These are phyloP conservation scores for Drosophila hydei DNA, from an alignment of 1,140 invertebrate genomes.

Conservation along the genomic window DNA sequence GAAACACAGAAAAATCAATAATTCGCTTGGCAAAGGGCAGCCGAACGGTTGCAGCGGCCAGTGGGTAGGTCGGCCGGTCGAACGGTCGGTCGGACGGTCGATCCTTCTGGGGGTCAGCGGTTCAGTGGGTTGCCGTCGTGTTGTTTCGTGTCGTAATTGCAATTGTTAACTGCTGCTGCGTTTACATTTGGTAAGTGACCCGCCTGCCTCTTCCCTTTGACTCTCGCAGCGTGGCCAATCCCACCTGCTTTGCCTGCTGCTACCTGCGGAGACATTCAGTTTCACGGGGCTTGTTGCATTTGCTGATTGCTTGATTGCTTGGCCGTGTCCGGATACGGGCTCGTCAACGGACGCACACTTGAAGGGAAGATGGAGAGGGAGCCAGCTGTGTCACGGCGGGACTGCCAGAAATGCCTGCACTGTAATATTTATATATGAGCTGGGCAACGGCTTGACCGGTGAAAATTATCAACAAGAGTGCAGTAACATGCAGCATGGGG, in stretches of 20 bases:
- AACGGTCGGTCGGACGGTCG: slow-evolving; percentile 11
- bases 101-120: slow-evolving; percentile 27
- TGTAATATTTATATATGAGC: slow-evolving; percentile 21
- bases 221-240: neutral
- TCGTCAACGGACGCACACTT: neutral
- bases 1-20: slow-evolving; percentile 51
- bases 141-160: slow-evolving; percentile 40
- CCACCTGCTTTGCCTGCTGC: neutral
- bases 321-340: slow-evolving; percentile 19
- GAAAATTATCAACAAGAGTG: neutral
- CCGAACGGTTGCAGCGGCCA: slow-evolving; percentile 18
- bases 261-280: slow-evolving; percentile 3
- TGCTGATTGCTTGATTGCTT: slow-evolving; percentile 38
- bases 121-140: slow-evolving; percentile 21
- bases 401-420: slow-evolving; percentile 10
- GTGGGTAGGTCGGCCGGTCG: neutral
- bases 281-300: slow-evolving; percentile 38
- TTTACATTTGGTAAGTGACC: slow-evolving; percentile 1
- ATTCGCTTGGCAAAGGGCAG: slow-evolving; percentile 36
- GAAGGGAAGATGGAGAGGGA: neutral
- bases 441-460: slow-evolving; percentile 14
- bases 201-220: neutral
- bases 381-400: too few relatives aligned
- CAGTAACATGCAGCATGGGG: neutral
- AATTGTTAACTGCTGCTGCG: slow-evolving; percentile 48